Evolutionary conservation across 2,113 vertebrate species (phyloP), one percentile per base, ranked within the genome.

Genomic region (Myiagra hebetior): DNA sequence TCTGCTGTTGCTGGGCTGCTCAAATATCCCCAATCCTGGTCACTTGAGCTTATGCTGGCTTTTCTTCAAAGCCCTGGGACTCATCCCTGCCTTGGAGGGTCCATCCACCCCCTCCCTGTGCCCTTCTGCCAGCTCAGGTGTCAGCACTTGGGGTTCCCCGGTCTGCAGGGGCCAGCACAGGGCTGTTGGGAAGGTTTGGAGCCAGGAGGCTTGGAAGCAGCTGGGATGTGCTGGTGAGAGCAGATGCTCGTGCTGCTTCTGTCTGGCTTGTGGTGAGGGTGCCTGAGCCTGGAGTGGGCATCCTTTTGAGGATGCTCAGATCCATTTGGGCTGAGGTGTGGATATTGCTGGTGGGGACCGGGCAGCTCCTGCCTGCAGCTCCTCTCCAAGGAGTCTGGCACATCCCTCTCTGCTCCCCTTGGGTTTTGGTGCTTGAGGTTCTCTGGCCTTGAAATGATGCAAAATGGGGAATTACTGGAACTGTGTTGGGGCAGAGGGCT

Each of bases 311-410:
- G 18, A 24, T n/a, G n/a, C 19, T 47, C 0, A 1, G 23, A 59
- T 13, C 8, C 0, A 0, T 19, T 50, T 12, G 9, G 5, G 20
- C 9, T 0, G 3, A 64, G 49, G 7, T 2, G 10, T 24, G 17
- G 41, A 7, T 76, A 9, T 76, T 55, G 44, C n/a, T 64, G 53
- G 9, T 6, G 20, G 19, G 37, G 22, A 31, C 11, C 30, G 31
- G 60, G 37, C 4, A 1, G 42, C 15, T 91, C 44, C 39, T 16
- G 14, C 50, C 59, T 53, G 22, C 49, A 28, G 65, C 20, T 62
- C 42, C 62, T 82, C 44, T 82, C 60, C 39, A 13, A 64, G 46
- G 8, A 59, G 33, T 39, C 12, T 6, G 18, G 24, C n/a, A 10
- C 0, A 1, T 19, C 63, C 17, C 15, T 44, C 30, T 37, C 55